Evolutionary conservation across 2,888 invertebrate species (phyloP).

Genomic region (Acrobeloides nanus): DNA sequence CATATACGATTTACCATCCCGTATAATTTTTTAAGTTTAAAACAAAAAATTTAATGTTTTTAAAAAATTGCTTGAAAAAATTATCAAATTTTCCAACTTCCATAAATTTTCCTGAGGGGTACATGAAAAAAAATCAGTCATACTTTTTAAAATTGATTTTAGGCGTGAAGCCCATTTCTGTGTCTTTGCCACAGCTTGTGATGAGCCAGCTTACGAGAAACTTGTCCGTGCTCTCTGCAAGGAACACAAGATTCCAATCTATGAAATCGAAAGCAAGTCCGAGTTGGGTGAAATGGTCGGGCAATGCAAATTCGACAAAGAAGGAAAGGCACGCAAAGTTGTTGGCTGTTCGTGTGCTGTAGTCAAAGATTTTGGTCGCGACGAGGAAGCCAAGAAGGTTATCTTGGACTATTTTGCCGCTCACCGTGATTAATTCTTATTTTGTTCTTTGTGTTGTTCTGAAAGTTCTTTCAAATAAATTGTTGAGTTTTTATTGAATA

Average conservation of each 20-base stretch:
- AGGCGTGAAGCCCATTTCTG: conserved; percentile 93
- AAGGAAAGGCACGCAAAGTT: conserved; percentile 96
- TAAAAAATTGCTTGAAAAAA: background rate
- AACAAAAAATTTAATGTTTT: conserved; percentile 4
- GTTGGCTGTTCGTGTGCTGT: conserved; percentile 97
- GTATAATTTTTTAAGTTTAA: conserved; percentile 4
- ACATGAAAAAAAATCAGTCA: no score
- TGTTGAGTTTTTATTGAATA: no score
- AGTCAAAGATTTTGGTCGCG: conserved; percentile 94
- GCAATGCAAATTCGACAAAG: conserved; percentile 96
- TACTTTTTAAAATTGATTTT: conserved; percentile 38
- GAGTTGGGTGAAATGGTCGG: conserved; percentile 99
- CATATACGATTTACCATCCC: no score
- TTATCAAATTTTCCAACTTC: background rate
- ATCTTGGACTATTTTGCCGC: conserved; percentile 91
- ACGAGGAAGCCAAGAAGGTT: conserved; percentile 86
- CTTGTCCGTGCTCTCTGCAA: conserved; percentile 93
- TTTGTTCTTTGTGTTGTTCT: no score
- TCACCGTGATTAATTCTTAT: no score
- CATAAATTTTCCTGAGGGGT: no score
- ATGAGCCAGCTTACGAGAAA: conserved; percentile 93
- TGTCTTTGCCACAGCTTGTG: conserved; percentile 93
- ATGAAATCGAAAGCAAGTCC: conserved; percentile 94
- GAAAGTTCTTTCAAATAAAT: no score
- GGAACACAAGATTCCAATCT: conserved; percentile 92